Evolutionary conservation across 2,113 vertebrate genomes (phyloP), one percentile per base, ranked within the genome.

Genomic region (Melanerpes aurifrons): DNA sequence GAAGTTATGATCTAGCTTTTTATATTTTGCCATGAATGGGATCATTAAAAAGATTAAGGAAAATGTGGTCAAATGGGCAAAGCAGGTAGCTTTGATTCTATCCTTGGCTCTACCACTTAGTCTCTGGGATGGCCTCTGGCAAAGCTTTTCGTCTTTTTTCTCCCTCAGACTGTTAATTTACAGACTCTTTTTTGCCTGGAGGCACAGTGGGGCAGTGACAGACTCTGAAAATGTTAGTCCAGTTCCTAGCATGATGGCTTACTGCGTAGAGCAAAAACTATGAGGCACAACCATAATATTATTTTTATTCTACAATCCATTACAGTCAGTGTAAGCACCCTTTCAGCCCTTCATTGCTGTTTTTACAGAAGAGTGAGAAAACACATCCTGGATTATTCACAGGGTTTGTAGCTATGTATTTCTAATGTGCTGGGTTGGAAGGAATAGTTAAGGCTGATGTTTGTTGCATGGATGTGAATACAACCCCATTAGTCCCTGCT

Each of bases 81-180:
- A 92, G 56, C 24, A 76, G 83, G 78, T 86, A 84, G n/a, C 89
- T 94, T 94, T 93, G 94, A 94, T 96, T 94, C 63, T 67, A 26
- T 53, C 59, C 56, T 92, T 92, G 86, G 78, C 57, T 87, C 50
- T 82, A 92, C 77, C 70, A 92, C 63, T 90, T 80, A 86, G 74
- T 94, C 96, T 87, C 92, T 95, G 78, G 96, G 87, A 95, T 92
- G 90, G 94, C 95, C 92, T 94, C 95, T 95, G 90, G 94, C 95
- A 95, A 96, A 19, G 0, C 89, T 89, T 93, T 95, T 89, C 73
- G 84, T 92, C 91, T 93, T 94, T 90, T 85, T 92, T 91, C 84
- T 94, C 71, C 56, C 84, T 94, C 63, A 91, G 77, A 96, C 63
- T 92, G 89, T 91, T 96, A 92, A 95, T 95, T 96, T 95, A 83